These are phyloP conservation scores for Alectura lathami DNA, from an alignment of 2,113 vertebrate species.

Conservation along the genomic window DNA sequence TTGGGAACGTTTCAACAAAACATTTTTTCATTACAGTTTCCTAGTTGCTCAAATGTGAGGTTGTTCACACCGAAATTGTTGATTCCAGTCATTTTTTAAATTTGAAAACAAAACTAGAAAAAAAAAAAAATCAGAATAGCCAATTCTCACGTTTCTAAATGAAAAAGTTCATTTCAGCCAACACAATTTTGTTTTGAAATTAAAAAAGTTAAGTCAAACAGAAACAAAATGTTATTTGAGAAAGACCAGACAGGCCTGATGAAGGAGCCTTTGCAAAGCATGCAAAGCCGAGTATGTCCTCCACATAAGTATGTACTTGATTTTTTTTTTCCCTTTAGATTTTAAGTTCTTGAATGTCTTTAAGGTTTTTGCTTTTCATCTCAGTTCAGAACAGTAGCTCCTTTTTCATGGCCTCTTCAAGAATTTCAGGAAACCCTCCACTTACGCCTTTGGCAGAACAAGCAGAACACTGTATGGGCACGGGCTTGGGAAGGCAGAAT, in stretches of 20 bases:
- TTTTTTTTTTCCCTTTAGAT: not conserved
- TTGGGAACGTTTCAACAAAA: constrained; percentile 49
- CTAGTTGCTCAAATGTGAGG: not conserved
- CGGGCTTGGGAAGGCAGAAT: not conserved
- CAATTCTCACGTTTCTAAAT: not conserved
- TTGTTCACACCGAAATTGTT: not conserved
- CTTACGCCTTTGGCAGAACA: not conserved
- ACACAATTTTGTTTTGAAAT: not conserved
- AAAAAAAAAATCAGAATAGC: not conserved
- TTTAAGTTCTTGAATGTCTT: not conserved
- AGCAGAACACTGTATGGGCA: not conserved
- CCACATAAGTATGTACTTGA: not conserved
- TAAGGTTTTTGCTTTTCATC: not conserved
- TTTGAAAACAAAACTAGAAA: not conserved
- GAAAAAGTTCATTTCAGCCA: not conserved
- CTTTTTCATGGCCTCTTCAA: not conserved
- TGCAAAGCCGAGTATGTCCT: not conserved
- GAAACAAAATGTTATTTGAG: not conserved
- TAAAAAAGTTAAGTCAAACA: not conserved
- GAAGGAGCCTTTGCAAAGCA: not conserved
- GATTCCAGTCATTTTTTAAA: not conserved
- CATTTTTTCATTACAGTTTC: constrained; percentile 41
- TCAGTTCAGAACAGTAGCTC: constrained; percentile 4
- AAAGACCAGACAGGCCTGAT: not conserved
- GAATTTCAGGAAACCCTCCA: not conserved